Conservation (phyloP, 2,888 invertebrate genomes). For the Ophion costatus region DNA sequence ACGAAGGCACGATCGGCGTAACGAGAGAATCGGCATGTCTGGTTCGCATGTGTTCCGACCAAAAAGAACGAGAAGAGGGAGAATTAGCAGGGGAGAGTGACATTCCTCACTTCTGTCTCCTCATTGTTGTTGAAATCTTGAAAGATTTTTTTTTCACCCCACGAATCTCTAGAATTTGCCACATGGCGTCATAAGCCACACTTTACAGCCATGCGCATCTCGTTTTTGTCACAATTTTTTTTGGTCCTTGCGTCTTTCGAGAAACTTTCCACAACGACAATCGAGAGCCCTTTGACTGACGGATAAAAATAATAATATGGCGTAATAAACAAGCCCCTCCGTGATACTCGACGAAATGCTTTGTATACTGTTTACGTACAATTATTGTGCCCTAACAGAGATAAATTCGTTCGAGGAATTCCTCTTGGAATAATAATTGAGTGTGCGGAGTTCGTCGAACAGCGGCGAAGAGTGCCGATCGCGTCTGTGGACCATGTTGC, state of each 20-base stretch:
- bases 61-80: not conserved
- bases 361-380: constrained; percentile 18
- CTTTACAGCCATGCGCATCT: not conserved
- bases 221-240: not conserved
- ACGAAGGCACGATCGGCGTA: constrained; percentile 20
- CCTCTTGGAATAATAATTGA: constrained; percentile 49
- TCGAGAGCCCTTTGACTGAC: not conserved
- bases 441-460: constrained; percentile 46
- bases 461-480: constrained; percentile 21
- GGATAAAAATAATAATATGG: not conserved
- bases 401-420: constrained; percentile 61
- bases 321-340: not conserved
- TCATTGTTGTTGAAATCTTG: constrained; percentile 44
- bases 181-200: constrained; percentile 13
- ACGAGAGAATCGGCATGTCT: constrained; percentile 47
- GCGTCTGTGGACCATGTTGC: not conserved
- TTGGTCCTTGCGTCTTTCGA: not conserved
- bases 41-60: constrained; percentile 43
- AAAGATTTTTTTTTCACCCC: constrained; percentile 11
- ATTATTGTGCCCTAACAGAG: constrained; percentile 57
- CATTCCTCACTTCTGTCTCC: constrained; percentile 17
- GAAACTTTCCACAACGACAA: not conserved
- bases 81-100: not conserved
- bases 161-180: constrained; percentile 18
- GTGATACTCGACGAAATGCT: constrained; percentile 8